Evolutionary conservation across 2,797 vertebrate genomes (phyloP), one percentile per base, ranked within the genome.

Genomic region (Eulemur mongoz): DNA sequence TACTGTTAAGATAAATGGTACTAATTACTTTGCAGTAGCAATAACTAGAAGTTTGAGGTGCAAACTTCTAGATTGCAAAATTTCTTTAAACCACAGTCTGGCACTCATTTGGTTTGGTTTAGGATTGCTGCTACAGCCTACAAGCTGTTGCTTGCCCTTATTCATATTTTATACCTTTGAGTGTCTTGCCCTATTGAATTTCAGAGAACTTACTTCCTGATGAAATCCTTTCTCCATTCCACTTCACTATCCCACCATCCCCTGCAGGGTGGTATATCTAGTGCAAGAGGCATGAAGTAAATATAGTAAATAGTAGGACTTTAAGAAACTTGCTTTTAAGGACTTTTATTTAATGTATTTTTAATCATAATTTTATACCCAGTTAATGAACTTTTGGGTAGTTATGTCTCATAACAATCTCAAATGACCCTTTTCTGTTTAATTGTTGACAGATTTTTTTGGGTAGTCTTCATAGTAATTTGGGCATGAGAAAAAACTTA

Each of bases 1-100:
- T 73, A 43, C 67, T 54, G 67, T 88, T 88, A 54, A 86, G 84
- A 38, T 93, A 92, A 94, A 75, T 61, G 81, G 43, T 84, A 82
- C 70, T 95, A 35, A 88, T 95, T 96, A 96, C 67, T 95, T 95
- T 91, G 45, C 17, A 85, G 84, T 96, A 96, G 93, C 45, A 96
- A 32, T 92, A 93, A 89, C 48, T 57, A 57, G 54, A 23, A 57
- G 54, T 57, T 94, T 90, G 52, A 90, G 87, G 93, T 94, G 15
- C 91, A 96, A 59, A 94, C 76, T 84, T 96, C 54, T 80, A 95
- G 72, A 96, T 86, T 94, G 54, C n/a, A 14, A 96, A 57, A 90
- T 94, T 97, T 92, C 80, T 93, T 95, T 95, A 91, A 94, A 93
- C 32, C 59, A 80, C 92, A 96, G 72, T 57, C 65, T 94, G 91